Conservation (phyloP, 2,113 vertebrate genomes). For the Rhineura floridana region DNA sequence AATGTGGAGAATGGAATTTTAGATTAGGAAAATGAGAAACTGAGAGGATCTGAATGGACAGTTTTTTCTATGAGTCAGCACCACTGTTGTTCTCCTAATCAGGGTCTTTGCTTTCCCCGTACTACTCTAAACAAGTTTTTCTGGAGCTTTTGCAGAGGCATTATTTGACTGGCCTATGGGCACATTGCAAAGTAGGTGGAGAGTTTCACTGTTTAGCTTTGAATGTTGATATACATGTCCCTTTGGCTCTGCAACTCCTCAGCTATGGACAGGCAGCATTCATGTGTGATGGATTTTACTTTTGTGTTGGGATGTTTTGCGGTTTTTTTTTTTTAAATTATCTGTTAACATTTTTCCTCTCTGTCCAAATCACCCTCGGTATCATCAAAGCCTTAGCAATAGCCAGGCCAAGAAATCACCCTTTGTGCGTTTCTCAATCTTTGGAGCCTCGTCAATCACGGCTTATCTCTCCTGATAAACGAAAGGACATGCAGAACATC, state of each 20-base stretch:
- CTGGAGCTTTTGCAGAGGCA: neutral
- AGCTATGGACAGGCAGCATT: neutral
- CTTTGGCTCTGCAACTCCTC: neutral
- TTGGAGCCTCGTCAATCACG: conserved; percentile 56
- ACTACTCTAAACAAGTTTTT: neutral
- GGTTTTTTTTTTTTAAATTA: neutral
- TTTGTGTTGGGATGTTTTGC: no score
- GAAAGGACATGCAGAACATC: conserved; percentile 53
- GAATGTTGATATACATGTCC: no score
- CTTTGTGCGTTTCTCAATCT: conserved; percentile 65
- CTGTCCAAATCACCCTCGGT: conserved; percentile 3
- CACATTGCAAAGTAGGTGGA: neutral
- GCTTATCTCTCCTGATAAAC: conserved; percentile 64
- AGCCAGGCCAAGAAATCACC: conserved; percentile 2
- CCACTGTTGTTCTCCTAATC: neutral
- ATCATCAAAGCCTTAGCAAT: conserved; percentile 37
- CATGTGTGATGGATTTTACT: neutral
- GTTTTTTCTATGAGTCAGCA: no score
- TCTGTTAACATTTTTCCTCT: neutral
- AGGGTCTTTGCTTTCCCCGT: neutral
- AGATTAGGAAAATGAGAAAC: no score
- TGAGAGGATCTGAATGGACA: no score
- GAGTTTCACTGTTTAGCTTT: no score
- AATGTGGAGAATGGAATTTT: no score
- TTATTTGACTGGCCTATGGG: neutral